Percentiles rank a stretch among this genome's conserved stretches.
Evolutionary conservation across 2,888 invertebrate species (phyloP).

Genomic region (Diarsia mendica): DNA sequence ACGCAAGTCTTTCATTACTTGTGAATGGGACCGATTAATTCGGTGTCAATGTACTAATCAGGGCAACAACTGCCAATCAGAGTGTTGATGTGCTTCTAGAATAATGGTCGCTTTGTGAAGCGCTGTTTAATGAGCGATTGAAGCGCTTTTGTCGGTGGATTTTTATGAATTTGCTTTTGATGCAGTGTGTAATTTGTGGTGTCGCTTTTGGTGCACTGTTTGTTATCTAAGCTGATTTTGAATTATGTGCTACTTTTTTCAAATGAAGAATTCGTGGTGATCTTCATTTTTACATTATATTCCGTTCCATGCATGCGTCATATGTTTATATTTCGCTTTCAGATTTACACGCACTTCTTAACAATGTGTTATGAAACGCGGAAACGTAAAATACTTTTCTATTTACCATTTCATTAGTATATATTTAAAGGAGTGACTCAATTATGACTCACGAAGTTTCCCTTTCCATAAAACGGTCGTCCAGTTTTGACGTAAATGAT

Average conservation of each 20-base stretch:
- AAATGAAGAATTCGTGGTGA: neutral
- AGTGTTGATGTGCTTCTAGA: conserved; percentile 46
- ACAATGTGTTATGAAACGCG: conserved; percentile 19
- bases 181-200: neutral
- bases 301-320: neutral
- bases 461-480: conserved; percentile 66
- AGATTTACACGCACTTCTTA: conserved; percentile 20
- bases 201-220: neutral
- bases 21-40: conserved; percentile 66
- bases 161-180: conserved; percentile 7
- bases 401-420: conserved; percentile 46
- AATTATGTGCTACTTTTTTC: neutral
- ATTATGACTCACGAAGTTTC: conserved; percentile 74
- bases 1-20: conserved; percentile 64
- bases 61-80: conserved; percentile 73
- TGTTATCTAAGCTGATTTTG: conserved; percentile 7
- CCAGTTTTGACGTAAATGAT: conserved; percentile 72
- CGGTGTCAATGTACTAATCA: conserved; percentile 81
- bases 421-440: conserved; percentile 68
- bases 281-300: neutral
- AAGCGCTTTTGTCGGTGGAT: conserved; percentile 18
- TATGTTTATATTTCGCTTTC: conserved; percentile 11
- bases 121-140: conserved; percentile 18
- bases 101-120: conserved; percentile 48
- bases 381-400: conserved; percentile 15